Percentiles rank a stretch among this genome's conserved stretches.
Evolutionary conservation across 2,113 vertebrate genomes (phyloP).

Genomic region (Ictalurus punctatus): DNA sequence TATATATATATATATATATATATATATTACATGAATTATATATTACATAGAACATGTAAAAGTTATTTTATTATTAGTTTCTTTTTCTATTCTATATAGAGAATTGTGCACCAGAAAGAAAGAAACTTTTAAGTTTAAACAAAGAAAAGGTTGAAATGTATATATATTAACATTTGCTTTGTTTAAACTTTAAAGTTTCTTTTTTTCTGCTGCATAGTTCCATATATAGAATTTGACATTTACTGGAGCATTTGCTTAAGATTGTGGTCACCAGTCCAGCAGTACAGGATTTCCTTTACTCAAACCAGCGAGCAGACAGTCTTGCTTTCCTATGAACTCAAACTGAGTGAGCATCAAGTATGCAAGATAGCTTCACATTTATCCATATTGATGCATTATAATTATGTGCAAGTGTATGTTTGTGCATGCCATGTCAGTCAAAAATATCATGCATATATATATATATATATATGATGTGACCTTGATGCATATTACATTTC

Average conservation of each 20-base stretch:
- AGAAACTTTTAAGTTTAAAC: too few species aligned
- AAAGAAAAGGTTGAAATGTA: too few species aligned
- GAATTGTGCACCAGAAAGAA: too few species aligned
- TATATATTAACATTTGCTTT: neutral
- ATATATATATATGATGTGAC: slow-evolving; percentile 42
- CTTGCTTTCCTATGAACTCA: neutral
- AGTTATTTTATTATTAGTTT: too few species aligned
- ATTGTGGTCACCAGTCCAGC: slow-evolving; percentile 65
- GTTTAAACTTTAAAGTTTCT: neutral
- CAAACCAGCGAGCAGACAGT: slow-evolving; percentile 6
- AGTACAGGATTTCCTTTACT: slow-evolving; percentile 66
- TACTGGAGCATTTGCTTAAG: slow-evolving; percentile 48
- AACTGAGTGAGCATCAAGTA: neutral
- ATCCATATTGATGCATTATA: neutral
- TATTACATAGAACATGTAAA: too few species aligned
- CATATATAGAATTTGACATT: neutral
- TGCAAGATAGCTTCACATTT: neutral
- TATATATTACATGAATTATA: too few species aligned
- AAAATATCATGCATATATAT: neutral
- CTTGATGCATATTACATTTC: slow-evolving; percentile 41
- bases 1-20: too few species aligned
- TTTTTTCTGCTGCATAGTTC: neutral
- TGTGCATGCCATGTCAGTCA: neutral
- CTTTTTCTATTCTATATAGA: too few species aligned
- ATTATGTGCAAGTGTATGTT: neutral